Conservation (phyloP, 1,140 invertebrate genomes). For the Drosophila insularis region DNA sequence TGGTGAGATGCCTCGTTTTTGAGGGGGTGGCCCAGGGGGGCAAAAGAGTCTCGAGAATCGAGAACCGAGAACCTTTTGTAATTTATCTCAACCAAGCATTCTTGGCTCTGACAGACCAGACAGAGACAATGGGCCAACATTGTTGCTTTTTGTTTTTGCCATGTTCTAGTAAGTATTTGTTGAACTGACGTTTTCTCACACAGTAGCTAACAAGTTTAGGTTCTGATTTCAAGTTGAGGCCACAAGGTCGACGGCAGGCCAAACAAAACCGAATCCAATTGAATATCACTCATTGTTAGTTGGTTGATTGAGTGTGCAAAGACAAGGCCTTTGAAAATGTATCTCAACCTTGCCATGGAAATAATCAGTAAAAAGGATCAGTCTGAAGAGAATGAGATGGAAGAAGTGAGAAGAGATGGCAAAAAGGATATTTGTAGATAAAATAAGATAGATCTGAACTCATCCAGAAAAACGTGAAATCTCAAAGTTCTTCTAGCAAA, state of each 20-base stretch:
- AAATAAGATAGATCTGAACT: no score
- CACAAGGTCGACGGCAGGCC: slow-evolving; percentile 53
- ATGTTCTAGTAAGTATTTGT: slow-evolving; percentile 33
- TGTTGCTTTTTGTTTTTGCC: neutral
- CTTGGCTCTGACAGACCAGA: slow-evolving; percentile 3
- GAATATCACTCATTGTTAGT: slow-evolving; percentile 49
- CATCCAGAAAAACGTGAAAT: no score
- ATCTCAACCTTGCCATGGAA: slow-evolving; percentile 27
- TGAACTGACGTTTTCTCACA: slow-evolving; percentile 59
- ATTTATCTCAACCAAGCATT: slow-evolving; percentile 44
- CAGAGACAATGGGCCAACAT: slow-evolving; percentile 34
- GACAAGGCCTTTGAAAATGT: slow-evolving; percentile 17
- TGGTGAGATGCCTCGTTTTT: no score
- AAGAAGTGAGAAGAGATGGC: no score
- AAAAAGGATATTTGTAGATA: no score
- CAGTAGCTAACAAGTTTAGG: slow-evolving; percentile 70
- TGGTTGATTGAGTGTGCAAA: slow-evolving; percentile 43
- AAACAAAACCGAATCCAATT: slow-evolving; percentile 24
- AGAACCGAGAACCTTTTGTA: slow-evolving; percentile 54
- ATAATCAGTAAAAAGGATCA: neutral
- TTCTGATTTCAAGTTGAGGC: slow-evolving; percentile 37
- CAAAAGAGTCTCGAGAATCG: neutral
- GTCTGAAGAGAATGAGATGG: no score
- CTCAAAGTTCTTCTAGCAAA: no score
- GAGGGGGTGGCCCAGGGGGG: neutral